Evolutionary conservation across 2,797 vertebrate species (phyloP), one percentile per base, ranked within the genome.

Genomic region (Monodelphis domestica): DNA sequence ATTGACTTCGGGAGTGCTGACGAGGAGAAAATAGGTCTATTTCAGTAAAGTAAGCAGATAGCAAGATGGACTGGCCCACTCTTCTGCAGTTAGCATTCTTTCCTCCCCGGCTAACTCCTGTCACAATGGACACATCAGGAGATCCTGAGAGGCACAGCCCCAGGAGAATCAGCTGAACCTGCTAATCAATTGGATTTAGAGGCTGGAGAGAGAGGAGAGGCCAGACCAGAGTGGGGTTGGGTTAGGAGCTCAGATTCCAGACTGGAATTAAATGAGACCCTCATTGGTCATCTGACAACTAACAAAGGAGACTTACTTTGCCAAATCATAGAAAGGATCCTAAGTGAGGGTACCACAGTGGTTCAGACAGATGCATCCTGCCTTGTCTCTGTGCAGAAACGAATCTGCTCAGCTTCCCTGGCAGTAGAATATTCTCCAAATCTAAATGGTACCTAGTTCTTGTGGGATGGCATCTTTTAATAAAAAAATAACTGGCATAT

Each of bases 141-240:
- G 12, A 30, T 94, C 90, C 88, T 45, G 29, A 91, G 87, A 94
- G 93, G 56, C 21, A 93, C 63, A 26, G 17, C 28, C 78, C 11
- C 3, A 52, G 90, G 54, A 33, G 59, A 63, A 91, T 92, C 52
- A n/a, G 59, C 90, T 87, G 63, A 91, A 89, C 87, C n/a, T 89
- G 52, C 33, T 38, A 57, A 88, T 51, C 89, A 52, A 90, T 9
- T 54, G 3, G 24, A 52, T 53, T 38, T 84, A 45, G 54, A 0
- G 51, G 88, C 38, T n/a, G 70, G 89, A 53, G 24, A 24, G n/a
- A 38, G 88, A 94, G 33, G 55, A 54, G 17, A 84, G n/a, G 50
- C 87, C 6, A 38, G 57, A 1, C 51, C 78, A 1, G 59, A 14
- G 2, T 15, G 7, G 45, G 38, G 1, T 2, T 78, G 38, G 21